phyloP scores from a whole-genome alignment of 2,888 invertebrate species.

The Xestia c-nigrum region DNA sequence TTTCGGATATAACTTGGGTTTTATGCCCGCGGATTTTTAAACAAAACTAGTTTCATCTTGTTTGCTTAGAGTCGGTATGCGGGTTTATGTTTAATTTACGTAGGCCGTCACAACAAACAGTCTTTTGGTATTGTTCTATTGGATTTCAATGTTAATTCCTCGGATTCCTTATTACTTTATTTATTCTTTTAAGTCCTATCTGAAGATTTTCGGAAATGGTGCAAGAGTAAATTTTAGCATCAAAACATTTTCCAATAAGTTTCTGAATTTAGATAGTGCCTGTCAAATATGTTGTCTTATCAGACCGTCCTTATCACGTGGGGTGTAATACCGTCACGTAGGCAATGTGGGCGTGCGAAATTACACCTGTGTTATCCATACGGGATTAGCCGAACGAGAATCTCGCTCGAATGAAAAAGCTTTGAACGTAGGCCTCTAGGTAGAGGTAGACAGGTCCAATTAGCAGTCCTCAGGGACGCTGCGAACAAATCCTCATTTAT shows the following conservation, averaged over 20 bases:
- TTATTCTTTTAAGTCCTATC: neutral
- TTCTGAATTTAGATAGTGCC: constrained; percentile 28
- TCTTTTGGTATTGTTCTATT: constrained; percentile 3
- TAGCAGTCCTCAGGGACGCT: neutral
- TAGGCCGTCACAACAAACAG: constrained; percentile 25
- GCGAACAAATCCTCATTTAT: neutral
- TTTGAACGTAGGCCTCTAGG: constrained; percentile 21
- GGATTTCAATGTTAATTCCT: neutral
- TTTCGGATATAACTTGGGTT: constrained; percentile 22
- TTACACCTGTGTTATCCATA: constrained; percentile 39
- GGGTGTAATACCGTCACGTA: constrained; percentile 53
- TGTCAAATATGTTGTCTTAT: constrained; percentile 32
- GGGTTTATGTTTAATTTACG: neutral
- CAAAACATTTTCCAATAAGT: constrained; percentile 35
- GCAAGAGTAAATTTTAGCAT: neutral
- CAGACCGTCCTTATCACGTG: constrained; percentile 36
- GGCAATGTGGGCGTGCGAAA: constrained; percentile 42
- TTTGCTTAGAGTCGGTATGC: constrained; percentile 7
- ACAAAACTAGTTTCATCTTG: constrained; percentile 19
- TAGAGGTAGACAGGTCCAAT: constrained; percentile 3
- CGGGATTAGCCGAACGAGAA: constrained; percentile 33
- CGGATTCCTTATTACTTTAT: neutral
- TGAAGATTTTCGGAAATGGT: neutral
- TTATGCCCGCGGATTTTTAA: constrained; percentile 25
- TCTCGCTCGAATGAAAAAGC: constrained; percentile 1